phyloP scores from a whole-genome alignment of 1,140 invertebrate genomes.

The Lasaia peninsularis region DNA sequence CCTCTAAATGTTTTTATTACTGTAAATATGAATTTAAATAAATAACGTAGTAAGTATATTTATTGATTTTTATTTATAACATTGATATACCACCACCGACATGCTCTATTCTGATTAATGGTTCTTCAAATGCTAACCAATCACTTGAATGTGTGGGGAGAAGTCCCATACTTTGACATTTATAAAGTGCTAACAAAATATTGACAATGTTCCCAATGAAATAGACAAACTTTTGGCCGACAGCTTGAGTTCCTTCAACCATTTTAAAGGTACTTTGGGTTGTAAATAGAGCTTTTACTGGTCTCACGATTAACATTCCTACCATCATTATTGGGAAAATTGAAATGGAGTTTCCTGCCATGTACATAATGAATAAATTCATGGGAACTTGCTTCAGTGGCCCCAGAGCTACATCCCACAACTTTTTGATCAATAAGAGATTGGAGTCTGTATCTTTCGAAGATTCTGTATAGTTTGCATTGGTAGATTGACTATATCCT shows the following conservation, averaged over 20 bases:
- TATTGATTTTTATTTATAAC: conserved; percentile 51
- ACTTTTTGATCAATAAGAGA: conserved; percentile 94
- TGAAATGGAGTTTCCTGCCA: conserved; percentile 99
- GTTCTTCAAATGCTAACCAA: conserved; percentile 98
- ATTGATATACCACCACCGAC: conserved; percentile 90
- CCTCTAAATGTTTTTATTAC: conserved; percentile 37
- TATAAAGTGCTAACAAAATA: conserved; percentile 95
- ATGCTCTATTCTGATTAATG: conserved; percentile 91
- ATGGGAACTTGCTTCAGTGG: conserved; percentile 98
- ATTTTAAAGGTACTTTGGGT: conserved; percentile 96
- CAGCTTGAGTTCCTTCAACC: conserved; percentile 95
- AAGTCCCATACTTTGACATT: conserved; percentile 99
- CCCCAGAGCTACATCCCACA: conserved; percentile 97
- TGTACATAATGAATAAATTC: conserved; percentile 99
- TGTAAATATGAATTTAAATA: conserved; percentile 60
- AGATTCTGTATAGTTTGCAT: conserved; percentile 84
- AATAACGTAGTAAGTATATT: conserved; percentile 42
- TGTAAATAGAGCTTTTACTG: conserved; percentile 95
- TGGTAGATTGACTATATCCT: conserved; percentile 86
- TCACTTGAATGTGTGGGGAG: conserved; percentile 98
- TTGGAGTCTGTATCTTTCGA: conserved; percentile 88
- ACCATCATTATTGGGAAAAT: conserved; percentile 99
- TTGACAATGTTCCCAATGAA: conserved; percentile 96
- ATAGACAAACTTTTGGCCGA: conserved; percentile 96
- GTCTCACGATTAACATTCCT: conserved; percentile 97